Evolutionary conservation across 2,113 vertebrate genomes (phyloP), one percentile per base, ranked within the genome.

Genomic region (Coturnix japonica): DNA sequence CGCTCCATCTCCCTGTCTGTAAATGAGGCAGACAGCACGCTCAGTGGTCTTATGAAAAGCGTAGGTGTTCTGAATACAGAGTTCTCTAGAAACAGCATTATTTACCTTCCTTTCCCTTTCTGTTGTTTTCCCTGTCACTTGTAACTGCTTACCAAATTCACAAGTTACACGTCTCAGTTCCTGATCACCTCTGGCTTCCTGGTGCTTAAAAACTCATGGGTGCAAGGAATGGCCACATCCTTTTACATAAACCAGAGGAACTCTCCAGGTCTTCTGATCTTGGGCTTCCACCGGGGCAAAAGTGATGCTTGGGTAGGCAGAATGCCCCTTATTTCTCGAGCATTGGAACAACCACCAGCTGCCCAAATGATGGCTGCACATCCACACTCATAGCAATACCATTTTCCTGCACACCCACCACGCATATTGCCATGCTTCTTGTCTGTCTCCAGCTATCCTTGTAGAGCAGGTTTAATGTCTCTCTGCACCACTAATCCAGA

Each of bases 341-440:
- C 43, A 7, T 1, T 4, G n/a, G 10, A 72, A 13, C n/a, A 33
- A 80, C 14, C 4, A 0, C 19, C 0, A 0, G 18, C 65, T 81
- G 65, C 22, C 54, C 67, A 41, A 69, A 87, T 0, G 4, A 26
- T 31, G 33, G 25, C 31, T 31, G 23, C 33, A 47, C 22, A 49
- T 72, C 53, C 46, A 7, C 22, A 72, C 47, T 44, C 75, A 60
- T 7, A 65, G 37, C 81, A 67, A 2, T 4, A 9, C 19, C n/a
- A 23, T 72, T 43, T 63, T 30, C 43, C n/a, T 0, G 4, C 13
- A 35, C 25, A 5, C 39, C 69, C 56, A 49, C 61, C 53, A 14
- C 2, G 13, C 43, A 75, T 35, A 21, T 12, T 43, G 41, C 25
- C 43, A 51, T 1, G 4, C 7, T 67, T 20, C 25, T 31, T 6